These are phyloP conservation scores for Oreocharis arfaki DNA, from an alignment of 2,113 vertebrate genomes.

Conservation along the genomic window DNA sequence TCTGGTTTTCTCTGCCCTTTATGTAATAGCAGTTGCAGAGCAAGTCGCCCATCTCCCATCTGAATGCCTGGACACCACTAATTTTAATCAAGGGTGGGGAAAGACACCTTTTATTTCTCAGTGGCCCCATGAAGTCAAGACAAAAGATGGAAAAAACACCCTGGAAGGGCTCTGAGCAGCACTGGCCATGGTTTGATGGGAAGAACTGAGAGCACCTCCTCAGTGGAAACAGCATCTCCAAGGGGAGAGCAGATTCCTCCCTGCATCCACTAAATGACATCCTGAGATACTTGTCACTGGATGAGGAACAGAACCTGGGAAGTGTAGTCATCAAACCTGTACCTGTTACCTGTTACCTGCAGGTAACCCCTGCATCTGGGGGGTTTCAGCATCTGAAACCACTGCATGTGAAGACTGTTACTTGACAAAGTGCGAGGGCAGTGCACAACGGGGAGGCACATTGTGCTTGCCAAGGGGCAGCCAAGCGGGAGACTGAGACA, in stretches of 20 bases:
- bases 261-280: neutral
- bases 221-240: rapidly evolving
- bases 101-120: neutral
- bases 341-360: no score
- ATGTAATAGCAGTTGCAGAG: neutral
- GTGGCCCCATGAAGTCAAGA: neutral
- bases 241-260: neutral
- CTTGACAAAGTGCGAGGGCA: neutral
- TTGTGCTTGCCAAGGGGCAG: neutral
- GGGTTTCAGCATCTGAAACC: neutral
- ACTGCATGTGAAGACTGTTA: neutral
- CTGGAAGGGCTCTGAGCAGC: neutral
- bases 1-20: neutral
- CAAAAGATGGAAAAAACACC: neutral
- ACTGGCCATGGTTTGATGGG: rapidly evolving
- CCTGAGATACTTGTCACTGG: neutral
- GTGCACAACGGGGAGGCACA: neutral
- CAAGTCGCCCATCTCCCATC: neutral
- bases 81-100: neutral
- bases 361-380: neutral
- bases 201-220: neutral
- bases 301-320: neutral
- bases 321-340: neutral
- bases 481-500: neutral
- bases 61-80: neutral